Evolutionary conservation across 2,888 invertebrate genomes (phyloP).

Genomic region (Cosmia trapezina): DNA sequence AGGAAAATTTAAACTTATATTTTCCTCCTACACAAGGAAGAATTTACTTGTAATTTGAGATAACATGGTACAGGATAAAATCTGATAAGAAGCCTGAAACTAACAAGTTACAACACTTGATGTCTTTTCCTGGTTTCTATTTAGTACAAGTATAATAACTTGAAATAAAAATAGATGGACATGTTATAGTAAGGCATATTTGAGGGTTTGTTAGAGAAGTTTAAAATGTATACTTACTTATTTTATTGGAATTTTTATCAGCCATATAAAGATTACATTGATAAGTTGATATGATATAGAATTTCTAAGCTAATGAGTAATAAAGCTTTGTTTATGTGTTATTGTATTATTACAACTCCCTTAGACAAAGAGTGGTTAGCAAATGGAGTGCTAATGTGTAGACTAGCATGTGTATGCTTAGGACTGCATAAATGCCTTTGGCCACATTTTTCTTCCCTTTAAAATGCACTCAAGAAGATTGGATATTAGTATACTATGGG

Average conservation of each 20-base stretch:
- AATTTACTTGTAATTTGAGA: background rate
- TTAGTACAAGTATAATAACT: background rate
- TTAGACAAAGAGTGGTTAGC: background rate
- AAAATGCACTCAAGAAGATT: too few relatives aligned
- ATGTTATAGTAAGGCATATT: background rate
- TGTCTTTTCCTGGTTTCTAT: background rate
- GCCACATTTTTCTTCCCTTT: background rate
- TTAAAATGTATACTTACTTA: background rate
- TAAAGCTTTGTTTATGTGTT: slow-evolving; percentile 7
- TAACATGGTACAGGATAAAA: background rate
- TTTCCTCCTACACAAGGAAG: slow-evolving; percentile 1
- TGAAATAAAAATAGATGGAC: background rate
- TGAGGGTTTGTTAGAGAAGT: background rate
- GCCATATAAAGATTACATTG: background rate
- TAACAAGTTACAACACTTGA: background rate
- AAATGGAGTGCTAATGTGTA: background rate
- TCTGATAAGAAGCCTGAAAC: background rate
- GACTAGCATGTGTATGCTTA: background rate
- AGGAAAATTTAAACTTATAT: background rate
- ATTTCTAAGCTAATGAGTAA: background rate
- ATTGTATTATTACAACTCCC: background rate
- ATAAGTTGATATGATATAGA: slow-evolving; percentile 9
- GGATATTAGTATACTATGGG: too few relatives aligned
- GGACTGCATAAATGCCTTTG: background rate
- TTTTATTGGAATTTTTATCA: background rate